phyloP scores from a whole-genome alignment of 23 tunicate species.

The Diplosoma virens region DNA sequence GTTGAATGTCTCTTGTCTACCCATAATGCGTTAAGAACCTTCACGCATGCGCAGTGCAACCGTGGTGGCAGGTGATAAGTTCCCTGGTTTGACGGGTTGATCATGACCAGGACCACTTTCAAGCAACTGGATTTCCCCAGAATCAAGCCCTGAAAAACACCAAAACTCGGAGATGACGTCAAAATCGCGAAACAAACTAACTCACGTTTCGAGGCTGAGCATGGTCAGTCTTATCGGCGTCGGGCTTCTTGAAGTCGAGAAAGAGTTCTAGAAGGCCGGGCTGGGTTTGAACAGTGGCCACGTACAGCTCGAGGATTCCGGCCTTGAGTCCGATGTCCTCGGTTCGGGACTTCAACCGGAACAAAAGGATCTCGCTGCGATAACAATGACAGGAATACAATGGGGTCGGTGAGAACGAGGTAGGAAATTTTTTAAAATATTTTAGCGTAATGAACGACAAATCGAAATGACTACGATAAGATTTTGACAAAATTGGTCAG shows the following conservation, averaged over 20 bases:
- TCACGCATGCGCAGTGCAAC: constrained; percentile 76
- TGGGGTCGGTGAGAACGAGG: no score
- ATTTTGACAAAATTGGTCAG: no score
- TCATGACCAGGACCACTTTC: constrained; percentile 53
- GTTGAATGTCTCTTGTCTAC: constrained; percentile 76
- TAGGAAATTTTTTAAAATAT: no score
- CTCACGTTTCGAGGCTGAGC: not conserved
- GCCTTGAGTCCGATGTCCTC: constrained; percentile 58
- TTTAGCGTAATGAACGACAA: no score
- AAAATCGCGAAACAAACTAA: not conserved
- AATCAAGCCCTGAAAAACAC: constrained; percentile 37
- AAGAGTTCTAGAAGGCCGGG: constrained; percentile 82
- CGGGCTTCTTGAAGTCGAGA: constrained; percentile 59
- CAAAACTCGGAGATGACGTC: not conserved
- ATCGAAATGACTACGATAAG: no score
- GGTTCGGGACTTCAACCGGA: constrained; percentile 40
- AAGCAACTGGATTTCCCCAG: constrained; percentile 84
- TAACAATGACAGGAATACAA: no score
- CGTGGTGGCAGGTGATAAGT: constrained; percentile 44
- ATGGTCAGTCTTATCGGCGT: constrained; percentile 58
- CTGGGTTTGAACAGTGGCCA: constrained; percentile 86
- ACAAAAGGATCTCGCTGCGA: constrained; percentile 49
- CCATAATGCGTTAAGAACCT: constrained; percentile 75
- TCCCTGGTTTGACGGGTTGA: constrained; percentile 49
- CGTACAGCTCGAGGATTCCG: constrained; percentile 71